Evolutionary conservation across 2,113 vertebrate species (phyloP).

Genomic region (Psettodes erumei): DNA sequence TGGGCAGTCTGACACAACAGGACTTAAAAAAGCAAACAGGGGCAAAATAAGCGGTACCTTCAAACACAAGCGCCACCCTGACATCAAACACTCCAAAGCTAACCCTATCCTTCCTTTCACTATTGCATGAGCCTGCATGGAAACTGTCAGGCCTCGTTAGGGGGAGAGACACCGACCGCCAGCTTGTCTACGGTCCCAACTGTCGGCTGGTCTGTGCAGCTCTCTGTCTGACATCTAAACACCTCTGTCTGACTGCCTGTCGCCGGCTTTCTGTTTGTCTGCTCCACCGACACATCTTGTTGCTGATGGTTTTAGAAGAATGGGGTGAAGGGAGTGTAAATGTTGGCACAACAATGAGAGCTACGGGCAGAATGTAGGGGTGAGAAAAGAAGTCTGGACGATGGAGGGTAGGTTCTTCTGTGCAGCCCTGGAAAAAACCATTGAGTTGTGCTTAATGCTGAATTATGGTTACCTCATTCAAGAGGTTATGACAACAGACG

Average conservation of each 20-base stretch:
- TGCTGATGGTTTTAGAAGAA: not conserved
- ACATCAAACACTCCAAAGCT: conserved; percentile 61
- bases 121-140: conserved; percentile 65
- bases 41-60: conserved; percentile 54
- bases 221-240: conserved; percentile 44
- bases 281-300: conserved; percentile 11
- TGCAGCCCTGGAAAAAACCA: too few species aligned
- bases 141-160: conserved; percentile 76
- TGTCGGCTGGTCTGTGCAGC: conserved; percentile 20
- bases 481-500: too few species aligned
- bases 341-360: not conserved
- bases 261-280: conserved; percentile 34
- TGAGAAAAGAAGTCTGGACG: not conserved
- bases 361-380: not conserved
- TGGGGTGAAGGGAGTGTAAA: conserved; percentile 5
- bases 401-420: too few species aligned
- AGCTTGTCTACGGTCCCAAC: conserved; percentile 68
- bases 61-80: conserved; percentile 46
- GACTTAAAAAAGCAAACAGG: conserved; percentile 67
- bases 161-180: conserved; percentile 65
- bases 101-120: conserved; percentile 62
- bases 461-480: too few species aligned
- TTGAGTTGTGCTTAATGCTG: too few species aligned
- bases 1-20: conserved; percentile 45
- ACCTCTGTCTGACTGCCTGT: conserved; percentile 33